phyloP scores from a whole-genome alignment of 1,140 invertebrate genomes.

The Macrocentrus cingulum region DNA sequence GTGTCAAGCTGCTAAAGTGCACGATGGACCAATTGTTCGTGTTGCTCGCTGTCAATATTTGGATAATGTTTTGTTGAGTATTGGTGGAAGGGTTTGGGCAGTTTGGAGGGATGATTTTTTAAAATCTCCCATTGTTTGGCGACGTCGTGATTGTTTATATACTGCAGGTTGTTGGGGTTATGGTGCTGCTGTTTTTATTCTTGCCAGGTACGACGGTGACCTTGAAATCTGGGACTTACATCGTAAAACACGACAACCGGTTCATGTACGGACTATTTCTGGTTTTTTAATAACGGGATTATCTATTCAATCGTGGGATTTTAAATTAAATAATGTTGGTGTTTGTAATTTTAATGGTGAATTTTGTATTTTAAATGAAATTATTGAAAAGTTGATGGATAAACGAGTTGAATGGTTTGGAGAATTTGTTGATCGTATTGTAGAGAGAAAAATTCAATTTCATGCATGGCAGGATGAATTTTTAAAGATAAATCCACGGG shows the following conservation, averaged over 20 bases:
- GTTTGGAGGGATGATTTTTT: constrained; percentile 61
- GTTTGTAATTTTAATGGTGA: constrained; percentile 36
- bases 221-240: constrained; percentile 62
- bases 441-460: constrained; percentile 43
- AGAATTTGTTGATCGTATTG: constrained; percentile 42
- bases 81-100: constrained; percentile 64
- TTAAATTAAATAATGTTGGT: constrained; percentile 30
- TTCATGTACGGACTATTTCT: constrained; percentile 37
- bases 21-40: constrained; percentile 66
- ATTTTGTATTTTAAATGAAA: constrained; percentile 36
- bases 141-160: constrained; percentile 54
- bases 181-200: constrained; percentile 55
- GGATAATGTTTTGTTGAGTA: constrained; percentile 61
- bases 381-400: constrained; percentile 16
- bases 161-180: constrained; percentile 59
- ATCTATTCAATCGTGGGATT: constrained; percentile 5
- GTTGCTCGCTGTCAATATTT: constrained; percentile 63
- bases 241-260: constrained; percentile 33
- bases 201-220: constrained; percentile 57
- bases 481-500: constrained; percentile 32
- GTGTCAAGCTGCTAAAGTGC: constrained; percentile 50
- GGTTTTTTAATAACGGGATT: constrained; percentile 38
- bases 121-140: constrained; percentile 60
- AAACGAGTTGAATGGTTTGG: constrained; percentile 45
- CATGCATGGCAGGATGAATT: constrained; percentile 39